Conservation (phyloP, 2,888 invertebrate species). For the Zhuqinia jingwanae region DNA sequence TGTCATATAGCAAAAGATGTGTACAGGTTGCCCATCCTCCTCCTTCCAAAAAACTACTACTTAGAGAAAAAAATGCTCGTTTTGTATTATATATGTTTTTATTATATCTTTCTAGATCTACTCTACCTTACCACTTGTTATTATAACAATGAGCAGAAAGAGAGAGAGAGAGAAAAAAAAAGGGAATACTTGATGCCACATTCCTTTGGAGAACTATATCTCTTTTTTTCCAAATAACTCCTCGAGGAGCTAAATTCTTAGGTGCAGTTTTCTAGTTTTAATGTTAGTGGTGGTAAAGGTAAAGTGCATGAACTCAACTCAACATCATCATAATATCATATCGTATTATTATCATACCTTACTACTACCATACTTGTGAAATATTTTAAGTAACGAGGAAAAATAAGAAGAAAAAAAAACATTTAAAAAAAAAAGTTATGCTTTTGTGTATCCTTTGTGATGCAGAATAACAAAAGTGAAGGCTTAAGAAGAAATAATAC, state of each 20-base stretch:
- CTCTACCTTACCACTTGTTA: neutral
- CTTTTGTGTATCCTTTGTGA: neutral
- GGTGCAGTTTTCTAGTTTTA: conserved; percentile 35
- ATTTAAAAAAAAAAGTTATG: neutral
- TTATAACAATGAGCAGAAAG: neutral
- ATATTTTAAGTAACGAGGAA: neutral
- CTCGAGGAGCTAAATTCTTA: conserved; percentile 51
- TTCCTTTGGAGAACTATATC: conserved; percentile 68
- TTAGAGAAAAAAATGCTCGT: conserved; percentile 4
- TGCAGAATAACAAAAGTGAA: conserved; percentile 12
- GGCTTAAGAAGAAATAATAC: too few species aligned
- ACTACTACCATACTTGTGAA: neutral
- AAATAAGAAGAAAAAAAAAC: conserved; percentile 15
- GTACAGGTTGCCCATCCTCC: conserved; percentile 67
- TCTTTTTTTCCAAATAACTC: conserved; percentile 42
- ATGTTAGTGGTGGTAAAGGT: conserved; percentile 37
- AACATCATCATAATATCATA: too few species aligned
- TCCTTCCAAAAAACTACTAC: conserved; percentile 26
- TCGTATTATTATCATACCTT: too few species aligned
- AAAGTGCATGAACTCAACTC: conserved; percentile 55
- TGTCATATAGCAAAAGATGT: conserved; percentile 64
- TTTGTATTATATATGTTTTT: conserved; percentile 7
- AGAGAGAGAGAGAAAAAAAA: conserved; percentile 17
- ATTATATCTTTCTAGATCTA: conserved; percentile 30
- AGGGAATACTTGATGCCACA: conserved; percentile 56